Evolutionary conservation across 1,140 invertebrate species (phyloP), one percentile per base, ranked within the genome.

Genomic region (Atta texana): DNA sequence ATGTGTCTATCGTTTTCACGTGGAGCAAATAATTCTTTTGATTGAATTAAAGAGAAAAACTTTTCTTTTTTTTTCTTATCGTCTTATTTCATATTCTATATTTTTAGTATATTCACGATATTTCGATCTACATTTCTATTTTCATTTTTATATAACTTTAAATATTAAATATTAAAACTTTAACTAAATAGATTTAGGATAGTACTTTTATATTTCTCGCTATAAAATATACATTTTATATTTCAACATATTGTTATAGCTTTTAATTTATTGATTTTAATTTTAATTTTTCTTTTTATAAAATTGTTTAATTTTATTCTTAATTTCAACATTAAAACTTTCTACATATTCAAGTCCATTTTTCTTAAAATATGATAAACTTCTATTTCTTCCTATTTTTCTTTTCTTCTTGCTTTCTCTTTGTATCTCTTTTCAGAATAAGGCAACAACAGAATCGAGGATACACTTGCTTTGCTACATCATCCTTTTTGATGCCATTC

Each of bases 401-500:
- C 49, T 64, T 49, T 76, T 5, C 51, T 5, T 49, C 44, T 14
- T 18, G 34, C 44, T 12, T 31, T 24, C 28, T 28, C 10, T 63
- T 85, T 72, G 24, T 74, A 14, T 53, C 18, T 53, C 18, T 31
- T 31, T 53, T 64, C 81, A 75, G 88, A 80, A 77, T 44, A 88
- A 76, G 68, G 44, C 61, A 86, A 53, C 74, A 88, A 64, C 75
- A 75, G 80, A n/a, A 86, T 75, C 72, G 82, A 80, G 81, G 69
- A 86, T 81, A 89, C 34, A 89, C 84, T 84, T 89, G 87, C 39
- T 51, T 85, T 66, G 59, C 31, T n/a, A 12, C 21, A n/a, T 28
- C 76, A 59, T 88, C 71, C 85, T 87, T 85, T 90, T 90, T 89
- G 89, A 90, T 85, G 88, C 85, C 85, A 64, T 72, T 81, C 44